phyloP scores from a whole-genome alignment of 2,113 vertebrate species.

The Alces alces region DNA sequence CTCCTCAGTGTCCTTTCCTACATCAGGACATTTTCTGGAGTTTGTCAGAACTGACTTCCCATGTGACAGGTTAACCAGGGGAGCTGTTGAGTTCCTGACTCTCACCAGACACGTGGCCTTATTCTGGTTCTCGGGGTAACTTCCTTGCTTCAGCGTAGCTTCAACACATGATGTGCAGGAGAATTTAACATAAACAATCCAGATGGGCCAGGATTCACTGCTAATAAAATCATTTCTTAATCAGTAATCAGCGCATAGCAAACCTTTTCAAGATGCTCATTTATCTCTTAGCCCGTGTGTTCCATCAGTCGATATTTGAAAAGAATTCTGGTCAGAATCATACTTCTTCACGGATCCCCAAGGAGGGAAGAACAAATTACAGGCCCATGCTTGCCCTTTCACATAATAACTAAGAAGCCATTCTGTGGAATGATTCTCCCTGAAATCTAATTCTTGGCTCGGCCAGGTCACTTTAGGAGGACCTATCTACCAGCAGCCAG shows the following conservation, averaged over 20 bases:
- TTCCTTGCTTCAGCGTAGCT: not conserved
- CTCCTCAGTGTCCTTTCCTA: not conserved
- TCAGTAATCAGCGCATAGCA: constrained; percentile 38
- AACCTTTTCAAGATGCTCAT: constrained; percentile 37
- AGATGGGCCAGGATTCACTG: not conserved
- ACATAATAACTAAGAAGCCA: constrained; percentile 43
- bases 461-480: constrained; percentile 57
- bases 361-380: constrained; percentile 58
- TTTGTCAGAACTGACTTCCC: not conserved
- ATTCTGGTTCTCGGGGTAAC: not conserved
- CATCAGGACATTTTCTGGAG: rapidly evolving
- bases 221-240: constrained; percentile 23
- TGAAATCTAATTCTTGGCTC: constrained; percentile 48
- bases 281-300: constrained; percentile 55
- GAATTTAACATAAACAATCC: not conserved
- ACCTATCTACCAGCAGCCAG: not conserved
- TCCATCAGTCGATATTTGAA: constrained; percentile 48
- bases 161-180: not conserved
- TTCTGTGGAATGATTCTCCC: constrained; percentile 47
- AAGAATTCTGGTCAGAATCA: constrained; percentile 58
- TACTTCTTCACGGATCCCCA: constrained; percentile 18
- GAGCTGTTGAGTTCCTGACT: not conserved
- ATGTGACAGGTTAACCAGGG: not conserved
- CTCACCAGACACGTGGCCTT: not conserved
- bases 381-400: constrained; percentile 38